Percentiles rank a stretch among this genome's conserved stretches.
Evolutionary conservation across 1,140 invertebrate species (phyloP).

Genomic region (Drosophila baimaii): DNA sequence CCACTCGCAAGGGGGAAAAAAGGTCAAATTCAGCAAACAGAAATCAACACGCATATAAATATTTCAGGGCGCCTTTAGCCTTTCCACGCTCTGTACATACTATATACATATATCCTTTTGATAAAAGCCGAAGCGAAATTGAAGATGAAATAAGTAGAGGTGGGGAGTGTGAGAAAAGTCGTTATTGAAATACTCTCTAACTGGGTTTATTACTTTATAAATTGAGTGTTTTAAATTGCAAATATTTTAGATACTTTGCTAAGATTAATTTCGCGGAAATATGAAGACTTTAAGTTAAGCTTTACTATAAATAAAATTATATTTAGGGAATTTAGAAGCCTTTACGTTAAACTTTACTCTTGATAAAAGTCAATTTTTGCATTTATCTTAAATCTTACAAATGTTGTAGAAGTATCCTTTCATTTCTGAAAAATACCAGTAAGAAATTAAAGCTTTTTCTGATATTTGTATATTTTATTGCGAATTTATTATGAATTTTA

Average conservation of each 20-base stretch:
- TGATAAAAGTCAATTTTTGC: too few species aligned
- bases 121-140: constrained; percentile 66
- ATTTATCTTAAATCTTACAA: too few species aligned
- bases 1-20: constrained; percentile 30
- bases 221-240: not conserved
- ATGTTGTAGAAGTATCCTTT: too few species aligned
- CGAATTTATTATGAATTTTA: too few species aligned
- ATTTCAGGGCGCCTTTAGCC: constrained; percentile 54
- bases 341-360: too few species aligned
- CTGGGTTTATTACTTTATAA: not conserved
- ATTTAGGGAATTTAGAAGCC: too few species aligned
- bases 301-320: too few species aligned
- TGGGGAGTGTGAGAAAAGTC: not conserved
- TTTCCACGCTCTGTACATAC: constrained; percentile 22
- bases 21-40: constrained; percentile 81
- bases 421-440: too few species aligned
- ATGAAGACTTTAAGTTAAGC: too few species aligned
- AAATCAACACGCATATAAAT: constrained; percentile 83
- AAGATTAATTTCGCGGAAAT: too few species aligned
- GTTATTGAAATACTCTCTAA: constrained; percentile 6
- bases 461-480: too few species aligned
- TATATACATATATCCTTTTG: constrained; percentile 53
- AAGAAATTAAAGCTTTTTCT: too few species aligned
- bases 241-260: not conserved
- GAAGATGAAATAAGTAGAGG: constrained; percentile 35